Base-by-base conservation (phyloP, 2,113 vertebrate genomes). In the Lepisosteus oculatus region DNA sequence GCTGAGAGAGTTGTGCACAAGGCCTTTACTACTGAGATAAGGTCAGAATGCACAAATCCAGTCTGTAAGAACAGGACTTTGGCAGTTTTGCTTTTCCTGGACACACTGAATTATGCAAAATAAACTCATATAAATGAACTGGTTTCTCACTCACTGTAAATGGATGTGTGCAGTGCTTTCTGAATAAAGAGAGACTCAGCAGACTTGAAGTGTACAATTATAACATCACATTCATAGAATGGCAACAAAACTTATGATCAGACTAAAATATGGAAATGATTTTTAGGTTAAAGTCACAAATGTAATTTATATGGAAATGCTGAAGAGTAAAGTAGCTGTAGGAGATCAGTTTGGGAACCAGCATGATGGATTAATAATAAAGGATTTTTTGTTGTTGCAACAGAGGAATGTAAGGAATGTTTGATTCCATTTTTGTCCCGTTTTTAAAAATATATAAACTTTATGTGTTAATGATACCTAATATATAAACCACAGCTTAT, bases 231-330 rank as follows among this genome's bases (percentile, higher is more conserved):
- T 68, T 13, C 56, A 15, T 54, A 54, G 55, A 74, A 78, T 14
- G 41, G 72, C 73, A 78, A 72, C 73, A 78, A 72, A 67, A 69
- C 68, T 64, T 73, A 73, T 68, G 55, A 61, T 74, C 44, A 14
- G 61, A 55, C 51, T 74, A 78, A 88, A 89, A 87, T 85, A 87
- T 85, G 83, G 84, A 85, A 81, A 86, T 86, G 79, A 82, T 85
- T 88, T 81, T 80, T 80, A 87, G 88, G 65, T 86, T 86, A 87
- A 87, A 88, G 84, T 89, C 79, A 85, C 76, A 80, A 90, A 91
- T 88, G 80, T 87, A 91, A 91, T 91, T 87, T 91, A 90, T 87
- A 90, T 90, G 88, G 87, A 89, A 89, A 90, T 90, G 80, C 67
- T 83, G 74, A 72, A 81, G 79, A 69, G 78, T 87, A 83, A 89